phyloP scores from a whole-genome alignment of 2,797 vertebrate genomes.

The Cyprinella venusta region DNA sequence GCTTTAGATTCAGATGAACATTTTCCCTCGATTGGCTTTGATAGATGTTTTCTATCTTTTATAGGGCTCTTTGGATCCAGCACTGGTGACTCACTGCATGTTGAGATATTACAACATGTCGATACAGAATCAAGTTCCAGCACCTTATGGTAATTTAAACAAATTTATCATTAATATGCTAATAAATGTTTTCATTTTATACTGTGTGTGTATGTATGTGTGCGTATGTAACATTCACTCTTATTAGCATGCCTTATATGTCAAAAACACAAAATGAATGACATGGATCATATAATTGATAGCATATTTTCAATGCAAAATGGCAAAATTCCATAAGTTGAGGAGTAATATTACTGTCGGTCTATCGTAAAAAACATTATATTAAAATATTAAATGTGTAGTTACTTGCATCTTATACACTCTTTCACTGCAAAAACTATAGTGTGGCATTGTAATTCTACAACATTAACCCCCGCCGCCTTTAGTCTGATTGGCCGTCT shows the following conservation, averaged over 20 bases:
- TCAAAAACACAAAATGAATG: too few relatives aligned
- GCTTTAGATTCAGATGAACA: conserved; percentile 1
- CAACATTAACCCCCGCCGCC: too few relatives aligned
- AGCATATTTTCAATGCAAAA: too few relatives aligned
- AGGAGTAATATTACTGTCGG: neutral
- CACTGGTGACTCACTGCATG: conserved; percentile 71
- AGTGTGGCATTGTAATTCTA: neutral
- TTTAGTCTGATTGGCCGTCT: too few relatives aligned
- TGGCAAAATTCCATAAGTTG: too few relatives aligned
- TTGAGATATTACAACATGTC: conserved; percentile 80
- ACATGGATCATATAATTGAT: too few relatives aligned
- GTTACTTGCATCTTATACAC: neutral
- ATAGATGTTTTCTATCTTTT: conserved; percentile 9
- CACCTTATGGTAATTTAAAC: conserved; percentile 72
- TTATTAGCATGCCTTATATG: neutral
- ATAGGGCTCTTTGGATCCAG: conserved; percentile 71
- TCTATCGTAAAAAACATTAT: neutral
- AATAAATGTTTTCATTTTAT: neutral
- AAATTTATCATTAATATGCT: neutral
- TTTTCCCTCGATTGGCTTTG: neutral
- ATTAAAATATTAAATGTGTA: neutral
- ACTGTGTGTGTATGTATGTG: too few relatives aligned
- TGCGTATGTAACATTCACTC: neutral
- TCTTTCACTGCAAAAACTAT: too few relatives aligned
- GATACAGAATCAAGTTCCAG: conserved; percentile 70